phyloP scores from a whole-genome alignment of 2,888 invertebrate genomes.

The Anoplius nigerrimus region DNA sequence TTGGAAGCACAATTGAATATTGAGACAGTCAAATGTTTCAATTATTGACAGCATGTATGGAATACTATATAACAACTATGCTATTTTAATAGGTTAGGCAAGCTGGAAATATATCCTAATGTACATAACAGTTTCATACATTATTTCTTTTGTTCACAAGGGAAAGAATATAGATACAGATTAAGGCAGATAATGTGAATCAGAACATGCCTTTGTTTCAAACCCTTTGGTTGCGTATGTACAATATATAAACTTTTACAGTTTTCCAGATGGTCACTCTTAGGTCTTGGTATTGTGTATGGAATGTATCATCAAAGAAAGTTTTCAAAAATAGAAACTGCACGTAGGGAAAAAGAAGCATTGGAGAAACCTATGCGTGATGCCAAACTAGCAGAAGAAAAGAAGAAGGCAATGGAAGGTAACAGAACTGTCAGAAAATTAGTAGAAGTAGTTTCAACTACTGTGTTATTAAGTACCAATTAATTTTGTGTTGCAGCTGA shows the following conservation, averaged over 20 bases:
- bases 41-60: too few relatives aligned
- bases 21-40: too few relatives aligned
- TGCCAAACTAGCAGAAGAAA: constrained; percentile 84
- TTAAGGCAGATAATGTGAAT: too few relatives aligned
- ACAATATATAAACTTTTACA: constrained; percentile 65
- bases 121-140: too few relatives aligned
- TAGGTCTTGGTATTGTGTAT: constrained; percentile 84
- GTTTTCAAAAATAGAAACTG: constrained; percentile 81
- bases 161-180: too few relatives aligned
- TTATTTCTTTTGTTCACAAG: too few relatives aligned
- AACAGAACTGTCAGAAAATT: constrained; percentile 41
- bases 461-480: constrained; percentile 2
- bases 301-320: constrained; percentile 85
- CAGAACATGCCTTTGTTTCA: too few relatives aligned
- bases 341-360: constrained; percentile 81
- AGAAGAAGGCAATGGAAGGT: constrained; percentile 80
- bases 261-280: constrained; percentile 89
- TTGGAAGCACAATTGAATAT: too few relatives aligned
- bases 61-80: too few relatives aligned
- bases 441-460: not conserved
- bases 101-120: too few relatives aligned
- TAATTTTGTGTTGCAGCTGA: constrained; percentile 75
- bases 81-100: too few relatives aligned
- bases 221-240: too few relatives aligned
- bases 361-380: constrained; percentile 83